phyloP scores from a whole-genome alignment of 1,140 invertebrate genomes.

The Drosophila orena region DNA sequence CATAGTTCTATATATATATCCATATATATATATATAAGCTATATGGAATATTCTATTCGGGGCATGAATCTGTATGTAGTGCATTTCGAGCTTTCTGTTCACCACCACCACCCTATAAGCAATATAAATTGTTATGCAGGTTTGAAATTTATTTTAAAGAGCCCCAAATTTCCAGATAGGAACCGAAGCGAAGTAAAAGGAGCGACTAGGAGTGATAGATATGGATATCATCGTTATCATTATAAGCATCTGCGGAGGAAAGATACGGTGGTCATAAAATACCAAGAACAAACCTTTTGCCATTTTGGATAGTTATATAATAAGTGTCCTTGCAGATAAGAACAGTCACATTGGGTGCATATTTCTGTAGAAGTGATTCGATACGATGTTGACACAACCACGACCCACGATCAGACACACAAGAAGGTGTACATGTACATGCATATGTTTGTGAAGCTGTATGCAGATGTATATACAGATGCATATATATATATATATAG shows the following conservation, averaged over 20 bases:
- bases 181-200: not conserved
- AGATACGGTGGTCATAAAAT: not conserved
- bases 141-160: not conserved
- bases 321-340: not conserved
- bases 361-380: slow-evolving; percentile 3
- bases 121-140: not conserved
- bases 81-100: not conserved
- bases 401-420: not conserved
- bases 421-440: slow-evolving; percentile 5
- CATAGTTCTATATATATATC: not conserved
- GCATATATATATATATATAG: slow-evolving; percentile 9
- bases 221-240: not conserved
- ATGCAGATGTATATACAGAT: slow-evolving; percentile 28
- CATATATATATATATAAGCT: not conserved
- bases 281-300: not conserved
- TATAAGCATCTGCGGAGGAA: not conserved
- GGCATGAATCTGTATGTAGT: not conserved
- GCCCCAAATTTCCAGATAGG: not conserved
- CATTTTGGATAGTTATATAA: not conserved
- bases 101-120: not conserved
- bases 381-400: slow-evolving; percentile 19
- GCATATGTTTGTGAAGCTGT: not conserved
- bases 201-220: not conserved
- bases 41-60: not conserved
- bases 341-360: not conserved